Evolutionary conservation across 2,888 invertebrate genomes (phyloP).

Genomic region (Ennomos fuscantarius): DNA sequence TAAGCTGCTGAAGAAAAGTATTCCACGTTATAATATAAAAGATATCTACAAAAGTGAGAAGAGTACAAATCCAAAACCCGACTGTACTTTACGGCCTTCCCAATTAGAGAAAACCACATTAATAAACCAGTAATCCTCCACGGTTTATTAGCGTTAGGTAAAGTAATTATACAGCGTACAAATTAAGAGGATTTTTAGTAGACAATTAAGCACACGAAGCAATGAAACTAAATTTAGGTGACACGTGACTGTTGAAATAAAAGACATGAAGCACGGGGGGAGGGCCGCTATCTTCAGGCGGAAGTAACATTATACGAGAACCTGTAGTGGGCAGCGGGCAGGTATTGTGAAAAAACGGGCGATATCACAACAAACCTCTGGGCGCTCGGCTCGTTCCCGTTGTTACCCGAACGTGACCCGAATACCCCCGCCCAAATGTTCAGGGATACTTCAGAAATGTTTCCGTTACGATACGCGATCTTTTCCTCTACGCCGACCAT

Average conservation of each 20-base stretch:
- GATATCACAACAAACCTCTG: slow-evolving; percentile 82
- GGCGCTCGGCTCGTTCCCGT: slow-evolving; percentile 75
- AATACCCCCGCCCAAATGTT: slow-evolving; percentile 68
- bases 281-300: slow-evolving; percentile 45
- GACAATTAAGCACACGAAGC: slow-evolving; percentile 26
- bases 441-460: slow-evolving; percentile 78
- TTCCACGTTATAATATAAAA: no score
- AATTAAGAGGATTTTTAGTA: slow-evolving; percentile 45
- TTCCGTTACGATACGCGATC: slow-evolving; percentile 78
- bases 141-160: slow-evolving; percentile 18
- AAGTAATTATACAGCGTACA: slow-evolving; percentile 39
- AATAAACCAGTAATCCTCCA: slow-evolving; percentile 11
- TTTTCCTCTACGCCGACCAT: slow-evolving; percentile 72
- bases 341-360: slow-evolving; percentile 78
- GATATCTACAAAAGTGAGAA: no score
- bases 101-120: slow-evolving; percentile 11
- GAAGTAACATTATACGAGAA: slow-evolving; percentile 66
- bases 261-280: slow-evolving; percentile 61
- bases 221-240: slow-evolving; percentile 52
- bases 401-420: slow-evolving; percentile 77
- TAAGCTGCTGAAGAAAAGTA: no score
- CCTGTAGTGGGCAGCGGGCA: slow-evolving; percentile 68
- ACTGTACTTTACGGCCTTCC: slow-evolving; percentile 2
- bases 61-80: neutral
- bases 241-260: slow-evolving; percentile 41